Evolutionary conservation across 2,888 invertebrate species (phyloP).

Genomic region (Noctua pronuba): DNA sequence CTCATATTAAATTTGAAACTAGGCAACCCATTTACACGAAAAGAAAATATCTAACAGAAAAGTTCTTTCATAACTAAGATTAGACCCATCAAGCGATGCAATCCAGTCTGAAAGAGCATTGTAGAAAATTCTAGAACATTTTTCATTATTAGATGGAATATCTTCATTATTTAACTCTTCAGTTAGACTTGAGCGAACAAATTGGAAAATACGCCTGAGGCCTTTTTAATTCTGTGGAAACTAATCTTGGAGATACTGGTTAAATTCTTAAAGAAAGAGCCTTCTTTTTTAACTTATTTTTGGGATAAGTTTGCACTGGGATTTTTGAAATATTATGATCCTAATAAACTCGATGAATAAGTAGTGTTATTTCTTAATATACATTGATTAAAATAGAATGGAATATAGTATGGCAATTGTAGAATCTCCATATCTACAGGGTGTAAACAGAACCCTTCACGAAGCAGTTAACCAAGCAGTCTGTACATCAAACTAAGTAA

Average conservation of each 20-base stretch:
- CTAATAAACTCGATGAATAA: neutral
- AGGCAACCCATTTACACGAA: neutral
- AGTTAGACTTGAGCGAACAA: conserved; percentile 40
- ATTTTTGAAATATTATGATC: neutral
- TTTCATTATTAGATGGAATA: conserved; percentile 51
- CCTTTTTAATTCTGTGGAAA: conserved; percentile 59
- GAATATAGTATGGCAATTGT: neutral
- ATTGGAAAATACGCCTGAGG: conserved; percentile 64
- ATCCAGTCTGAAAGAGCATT: conserved; percentile 49
- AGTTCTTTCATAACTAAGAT: conserved; percentile 37
- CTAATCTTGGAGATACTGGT: conserved; percentile 44
- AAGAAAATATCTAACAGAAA: conserved; percentile 20
- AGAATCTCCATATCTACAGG: neutral
- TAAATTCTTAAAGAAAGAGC: conserved; percentile 20
- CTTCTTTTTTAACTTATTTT: conserved; percentile 14
- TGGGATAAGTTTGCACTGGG: neutral
- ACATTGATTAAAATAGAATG: neutral
- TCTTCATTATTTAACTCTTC: conserved; percentile 51
- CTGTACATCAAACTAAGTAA: too few species aligned
- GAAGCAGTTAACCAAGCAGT: too few species aligned
- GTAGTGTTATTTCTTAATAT: neutral
- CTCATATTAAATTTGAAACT: neutral
- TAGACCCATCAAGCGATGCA: conserved; percentile 37
- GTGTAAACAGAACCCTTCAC: too few species aligned
- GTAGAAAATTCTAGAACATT: conserved; percentile 53